Evolutionary conservation across 2,113 vertebrate genomes (phyloP), one percentile per base, ranked within the genome.

Genomic region (Synodontis membranacea): DNA sequence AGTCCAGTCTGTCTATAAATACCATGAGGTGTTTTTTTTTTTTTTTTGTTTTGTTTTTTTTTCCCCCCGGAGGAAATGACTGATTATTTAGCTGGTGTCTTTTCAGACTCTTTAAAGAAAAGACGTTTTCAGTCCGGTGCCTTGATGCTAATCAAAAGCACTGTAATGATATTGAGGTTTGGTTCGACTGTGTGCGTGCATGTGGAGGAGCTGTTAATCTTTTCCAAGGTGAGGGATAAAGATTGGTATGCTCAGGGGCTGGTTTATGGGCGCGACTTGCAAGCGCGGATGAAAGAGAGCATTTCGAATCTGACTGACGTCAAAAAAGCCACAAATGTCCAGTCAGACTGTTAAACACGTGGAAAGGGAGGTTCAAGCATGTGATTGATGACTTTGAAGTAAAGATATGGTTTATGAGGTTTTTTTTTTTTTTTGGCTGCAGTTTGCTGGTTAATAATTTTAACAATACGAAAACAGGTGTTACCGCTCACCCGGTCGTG

Each of bases 21-120:
- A 83, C 72, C 48, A 44, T 21, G 70, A 62, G 83, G 84, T 87
- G 88, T 76, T 76, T 50, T 74, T 46, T 76, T 46, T 74, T 88
- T 70, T 50, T 56, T 46, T 44, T n/a, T 87, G 88, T 76, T 76
- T 50, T 74, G 28, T 76, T 46, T 74, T 88, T 70, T 50, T 56
- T 46, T 44, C n/a, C n/a, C n/a, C n/a, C n/a, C n/a, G n/a, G 76
- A 88, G 81, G 90, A 91, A 91, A 88, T 75, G n/a, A 84, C 84
- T 28, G 75, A 85, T 87, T 88, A 74, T 87, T 76, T 82, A 80
- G 84, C 56, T 54, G 44, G 80, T 80, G 79, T 60, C 39, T 76
- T 83, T 87, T 86, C 50, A 79, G 50, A 58, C 52, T 72, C 70
- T 34, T 70, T 74, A 44, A 78, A 66, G 58, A 80, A 86, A 78